Conservation (phyloP, 2,797 vertebrate genomes). For the Brachymystax lenok region DNA sequence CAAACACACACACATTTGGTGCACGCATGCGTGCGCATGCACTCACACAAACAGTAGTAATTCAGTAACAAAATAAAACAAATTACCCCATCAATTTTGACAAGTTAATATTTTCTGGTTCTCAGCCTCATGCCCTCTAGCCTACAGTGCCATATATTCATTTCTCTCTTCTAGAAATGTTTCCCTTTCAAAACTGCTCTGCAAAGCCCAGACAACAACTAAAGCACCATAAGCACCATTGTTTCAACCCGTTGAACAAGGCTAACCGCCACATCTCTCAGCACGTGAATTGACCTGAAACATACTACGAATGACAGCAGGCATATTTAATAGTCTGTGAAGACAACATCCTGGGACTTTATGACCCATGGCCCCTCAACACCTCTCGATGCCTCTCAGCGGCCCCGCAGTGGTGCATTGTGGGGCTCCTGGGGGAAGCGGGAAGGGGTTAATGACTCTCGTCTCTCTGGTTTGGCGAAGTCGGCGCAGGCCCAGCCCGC, state of each 20-base stretch:
- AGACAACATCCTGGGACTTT: constrained; percentile 66
- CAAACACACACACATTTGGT: constrained; percentile 4
- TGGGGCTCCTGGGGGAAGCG: constrained; percentile 45
- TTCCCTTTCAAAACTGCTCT: constrained; percentile 28
- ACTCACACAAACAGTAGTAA: constrained; percentile 37
- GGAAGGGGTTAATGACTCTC: constrained; percentile 62
- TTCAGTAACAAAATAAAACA: constrained; percentile 57
- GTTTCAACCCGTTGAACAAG: not conserved
- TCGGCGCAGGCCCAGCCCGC: constrained; percentile 42
- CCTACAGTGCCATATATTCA: constrained; percentile 24
- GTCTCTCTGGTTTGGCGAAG: constrained; percentile 61
- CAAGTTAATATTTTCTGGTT: constrained; percentile 59
- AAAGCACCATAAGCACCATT: constrained; percentile 24
- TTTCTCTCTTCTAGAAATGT: constrained; percentile 42
- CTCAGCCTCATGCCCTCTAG: constrained; percentile 46
- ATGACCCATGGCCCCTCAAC: constrained; percentile 67
- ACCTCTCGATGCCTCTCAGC: constrained; percentile 44
- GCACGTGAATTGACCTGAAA: constrained; percentile 34
- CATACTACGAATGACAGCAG: constrained; percentile 53
- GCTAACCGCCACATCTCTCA: not conserved
- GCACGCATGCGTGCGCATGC: not conserved
- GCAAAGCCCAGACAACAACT: constrained; percentile 38
- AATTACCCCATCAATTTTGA: constrained; percentile 56
- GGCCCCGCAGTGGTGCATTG: constrained; percentile 32
- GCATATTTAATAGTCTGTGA: constrained; percentile 60